A percentile compares a stretch with the other conserved stretches of the same genome.
These are phyloP conservation scores for Tuberolachnus salignus DNA, from an alignment of 2,888 invertebrate genomes.

Conservation along the genomic window DNA sequence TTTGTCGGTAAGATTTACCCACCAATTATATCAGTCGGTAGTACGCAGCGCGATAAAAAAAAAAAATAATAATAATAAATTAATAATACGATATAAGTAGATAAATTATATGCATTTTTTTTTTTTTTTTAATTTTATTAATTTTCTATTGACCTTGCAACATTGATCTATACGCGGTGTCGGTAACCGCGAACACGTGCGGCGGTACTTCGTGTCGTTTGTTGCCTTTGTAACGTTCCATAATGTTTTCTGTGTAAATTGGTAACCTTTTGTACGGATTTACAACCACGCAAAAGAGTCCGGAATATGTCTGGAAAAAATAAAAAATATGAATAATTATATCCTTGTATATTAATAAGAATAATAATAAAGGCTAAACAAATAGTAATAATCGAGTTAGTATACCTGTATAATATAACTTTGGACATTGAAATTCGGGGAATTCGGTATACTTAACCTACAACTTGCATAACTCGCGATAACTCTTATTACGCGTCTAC, in stretches of 20 bases:
- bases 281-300: conserved; percentile 99
- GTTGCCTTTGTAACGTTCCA: conserved; percentile 99
- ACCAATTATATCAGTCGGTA: too few relatives aligned
- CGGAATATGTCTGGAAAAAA: conserved; percentile 93
- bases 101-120: not conserved
- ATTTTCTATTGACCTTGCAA: conserved; percentile 79
- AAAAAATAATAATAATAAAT: conserved; percentile 57
- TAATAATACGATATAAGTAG: conserved; percentile 16
- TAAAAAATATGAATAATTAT: conserved; percentile 28
- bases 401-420: not conserved
- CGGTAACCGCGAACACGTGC: conserved; percentile 99
- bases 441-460: not conserved
- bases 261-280: conserved; percentile 99
- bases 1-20: too few relatives aligned
- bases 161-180: conserved; percentile 98
- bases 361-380: conserved; percentile 8
- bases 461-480: not conserved
- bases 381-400: too few relatives aligned
- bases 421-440: not conserved
- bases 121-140: conserved; percentile 8
- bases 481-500: too few relatives aligned
- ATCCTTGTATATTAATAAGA: too few relatives aligned
- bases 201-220: conserved; percentile 99
- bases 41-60: conserved; percentile 59
- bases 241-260: conserved; percentile 98